Percentiles rank a stretch among this genome's conserved stretches.
Evolutionary conservation across 2,888 invertebrate genomes (phyloP).

Genomic region (Parnassius glacialis): DNA sequence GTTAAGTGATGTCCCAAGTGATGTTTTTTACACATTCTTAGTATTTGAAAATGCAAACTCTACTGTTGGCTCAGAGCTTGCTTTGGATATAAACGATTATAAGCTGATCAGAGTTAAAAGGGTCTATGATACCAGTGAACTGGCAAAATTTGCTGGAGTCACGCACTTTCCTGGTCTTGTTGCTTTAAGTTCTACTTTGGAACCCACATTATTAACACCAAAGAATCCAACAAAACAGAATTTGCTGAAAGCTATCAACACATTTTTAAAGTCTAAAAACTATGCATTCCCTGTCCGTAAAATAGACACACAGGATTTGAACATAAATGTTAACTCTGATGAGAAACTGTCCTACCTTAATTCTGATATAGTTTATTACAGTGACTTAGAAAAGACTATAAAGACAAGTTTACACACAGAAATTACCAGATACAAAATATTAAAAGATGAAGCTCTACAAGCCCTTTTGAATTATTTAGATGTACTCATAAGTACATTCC

Average conservation of each 20-base stretch:
- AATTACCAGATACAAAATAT: constrained; percentile 84
- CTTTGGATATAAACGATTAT: constrained; percentile 83
- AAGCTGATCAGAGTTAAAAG: constrained; percentile 80
- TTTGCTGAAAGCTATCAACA: constrained; percentile 73
- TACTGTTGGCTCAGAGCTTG: constrained; percentile 83
- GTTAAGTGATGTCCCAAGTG: constrained; percentile 73
- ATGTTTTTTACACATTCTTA: constrained; percentile 81
- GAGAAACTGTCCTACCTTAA: constrained; percentile 33
- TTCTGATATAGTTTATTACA: constrained; percentile 86
- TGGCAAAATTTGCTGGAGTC: constrained; percentile 70
- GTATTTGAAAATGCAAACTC: constrained; percentile 84
- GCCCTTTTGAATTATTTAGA: constrained; percentile 88
- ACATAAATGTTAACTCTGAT: constrained; percentile 42
- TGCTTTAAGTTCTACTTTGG: constrained; percentile 64
- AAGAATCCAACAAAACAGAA: constrained; percentile 63
- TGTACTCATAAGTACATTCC: constrained; percentile 88
- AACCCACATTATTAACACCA: constrained; percentile 60
- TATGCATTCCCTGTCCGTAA: constrained; percentile 61
- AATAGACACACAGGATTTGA: constrained; percentile 38
- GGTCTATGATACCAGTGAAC: constrained; percentile 77
- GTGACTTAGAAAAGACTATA: constrained; percentile 94
- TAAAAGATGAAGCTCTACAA: constrained; percentile 85
- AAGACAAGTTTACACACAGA: constrained; percentile 91
- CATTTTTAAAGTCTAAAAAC: constrained; percentile 72
- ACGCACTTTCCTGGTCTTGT: constrained; percentile 79